Percentiles rank a stretch among this genome's conserved stretches.
Conservation (phyloP, 2,888 invertebrate species). For the Diloba caeruleocephala region DNA sequence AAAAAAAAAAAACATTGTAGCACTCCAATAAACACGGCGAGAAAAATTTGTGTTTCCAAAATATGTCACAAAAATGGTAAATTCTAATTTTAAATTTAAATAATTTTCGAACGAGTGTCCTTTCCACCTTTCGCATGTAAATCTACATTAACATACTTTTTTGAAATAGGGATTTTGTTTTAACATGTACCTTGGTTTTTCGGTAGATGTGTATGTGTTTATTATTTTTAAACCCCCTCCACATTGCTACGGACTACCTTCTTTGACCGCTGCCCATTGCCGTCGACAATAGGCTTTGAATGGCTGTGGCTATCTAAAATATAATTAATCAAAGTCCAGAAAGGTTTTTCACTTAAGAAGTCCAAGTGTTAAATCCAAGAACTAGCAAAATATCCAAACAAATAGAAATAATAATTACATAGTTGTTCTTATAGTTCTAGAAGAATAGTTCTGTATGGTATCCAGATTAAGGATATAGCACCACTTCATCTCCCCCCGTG, state of each 20-base stretch:
- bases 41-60: conserved; percentile 23
- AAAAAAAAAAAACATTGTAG: too few species aligned
- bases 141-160: conserved; percentile 43
- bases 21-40: not conserved
- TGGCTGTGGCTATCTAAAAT: too few species aligned
- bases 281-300: too few species aligned
- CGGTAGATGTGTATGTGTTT: conserved; percentile 12
- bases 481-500: too few species aligned
- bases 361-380: too few species aligned
- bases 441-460: too few species aligned
- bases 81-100: conserved; percentile 35
- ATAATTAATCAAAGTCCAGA: too few species aligned
- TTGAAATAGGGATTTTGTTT: conserved; percentile 28
- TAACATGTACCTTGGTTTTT: conserved; percentile 13
- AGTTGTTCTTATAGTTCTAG: too few species aligned
- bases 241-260: not conserved
- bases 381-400: too few species aligned
- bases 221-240: not conserved
- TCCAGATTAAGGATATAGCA: too few species aligned
- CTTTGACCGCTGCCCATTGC: conserved; percentile 23
- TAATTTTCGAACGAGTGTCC: conserved; percentile 20
- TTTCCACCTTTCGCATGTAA: conserved; percentile 39
- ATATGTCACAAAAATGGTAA: conserved; percentile 22
- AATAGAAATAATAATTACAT: too few species aligned
- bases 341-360: too few species aligned